Evolutionary conservation across 2,888 invertebrate species (phyloP), one percentile per base, ranked within the genome.

Genomic region (Stegana nigrithorax): DNA sequence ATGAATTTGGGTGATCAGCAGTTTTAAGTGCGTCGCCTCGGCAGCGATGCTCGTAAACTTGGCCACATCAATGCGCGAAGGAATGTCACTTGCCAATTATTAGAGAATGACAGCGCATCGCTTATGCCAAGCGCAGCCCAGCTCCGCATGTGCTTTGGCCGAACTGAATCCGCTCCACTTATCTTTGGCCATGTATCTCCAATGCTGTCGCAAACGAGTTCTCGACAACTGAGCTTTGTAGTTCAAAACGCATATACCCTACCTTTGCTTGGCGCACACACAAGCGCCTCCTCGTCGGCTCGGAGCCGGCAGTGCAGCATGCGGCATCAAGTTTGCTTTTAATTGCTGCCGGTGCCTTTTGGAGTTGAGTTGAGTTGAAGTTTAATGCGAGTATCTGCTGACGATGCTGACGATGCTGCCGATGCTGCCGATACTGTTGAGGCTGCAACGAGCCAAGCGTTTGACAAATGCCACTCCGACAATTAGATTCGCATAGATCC

Each of bases 81-180:
- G 75, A 75, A 75, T 75, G 75, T 75, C 75, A 75, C 74, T 75
- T 74, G 75, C 77, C 75, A 75, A 75, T 75, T 75, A 77, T 75
- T 77, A 72, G 75, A 75, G 75, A 77, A 77, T 73, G 75, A 75
- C 75, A 73, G 72, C 77, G 74, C 77, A 72, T 75, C 75, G 72
- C 75, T 75, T 77, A 75, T 75, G 77, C 77, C 77, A 75, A n/a
- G n/a, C n/a, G n/a, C n/a, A n/a, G n/a, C n/a, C n/a, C n/a, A n/a
- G n/a, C n/a, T n/a, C 39, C 14, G 39, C 10, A 32, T 39, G 39
- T 4, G 39, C 5, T 39, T 12, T 39, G 32, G n/a, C 17, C 39
- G 39, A 17, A 17, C n/a, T 39, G 39, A n/a, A 39, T 17, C 17
- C 12, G 10, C 39, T 39, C 14, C 5, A 39, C 39, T 39, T 39